Conservation (phyloP, 1,140 invertebrate genomes). For the Drosophila fuyamai region DNA sequence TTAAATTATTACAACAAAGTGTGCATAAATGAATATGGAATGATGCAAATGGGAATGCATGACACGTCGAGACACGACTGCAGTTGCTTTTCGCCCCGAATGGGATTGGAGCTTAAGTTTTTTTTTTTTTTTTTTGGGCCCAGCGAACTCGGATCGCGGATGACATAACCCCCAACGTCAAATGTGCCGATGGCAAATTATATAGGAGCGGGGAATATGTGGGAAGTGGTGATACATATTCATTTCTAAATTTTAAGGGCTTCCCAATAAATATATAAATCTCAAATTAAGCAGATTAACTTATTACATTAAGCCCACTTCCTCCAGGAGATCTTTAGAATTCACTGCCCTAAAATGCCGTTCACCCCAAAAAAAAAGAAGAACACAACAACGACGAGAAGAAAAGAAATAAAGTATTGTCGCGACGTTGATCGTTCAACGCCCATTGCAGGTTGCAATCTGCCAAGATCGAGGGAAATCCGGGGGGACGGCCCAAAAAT, state of each 20-base stretch:
- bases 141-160: constrained; percentile 38
- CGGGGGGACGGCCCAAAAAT: constrained; percentile 61
- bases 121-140: constrained; percentile 3
- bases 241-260: too few species aligned
- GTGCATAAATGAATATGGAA: constrained; percentile 80
- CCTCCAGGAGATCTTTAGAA: not conserved
- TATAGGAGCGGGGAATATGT: not conserved
- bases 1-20: constrained; percentile 79
- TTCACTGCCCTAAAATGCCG: constrained; percentile 9
- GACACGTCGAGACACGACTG: constrained; percentile 59
- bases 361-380: not conserved
- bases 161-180: constrained; percentile 55
- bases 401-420: constrained; percentile 29
- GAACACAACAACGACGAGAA: not conserved
- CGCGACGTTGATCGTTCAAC: constrained; percentile 43
- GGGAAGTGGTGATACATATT: not conserved
- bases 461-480: not conserved
- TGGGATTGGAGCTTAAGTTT: constrained; percentile 29
- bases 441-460: constrained; percentile 35
- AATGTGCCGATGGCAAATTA: constrained; percentile 48
- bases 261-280: too few species aligned
- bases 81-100: constrained; percentile 23
- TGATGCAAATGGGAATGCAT: constrained; percentile 74
- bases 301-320: not conserved
- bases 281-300: too few species aligned